These are phyloP conservation scores for Sycophaga agraensis DNA, from an alignment of 1,140 invertebrate genomes.

Conservation along the genomic window DNA sequence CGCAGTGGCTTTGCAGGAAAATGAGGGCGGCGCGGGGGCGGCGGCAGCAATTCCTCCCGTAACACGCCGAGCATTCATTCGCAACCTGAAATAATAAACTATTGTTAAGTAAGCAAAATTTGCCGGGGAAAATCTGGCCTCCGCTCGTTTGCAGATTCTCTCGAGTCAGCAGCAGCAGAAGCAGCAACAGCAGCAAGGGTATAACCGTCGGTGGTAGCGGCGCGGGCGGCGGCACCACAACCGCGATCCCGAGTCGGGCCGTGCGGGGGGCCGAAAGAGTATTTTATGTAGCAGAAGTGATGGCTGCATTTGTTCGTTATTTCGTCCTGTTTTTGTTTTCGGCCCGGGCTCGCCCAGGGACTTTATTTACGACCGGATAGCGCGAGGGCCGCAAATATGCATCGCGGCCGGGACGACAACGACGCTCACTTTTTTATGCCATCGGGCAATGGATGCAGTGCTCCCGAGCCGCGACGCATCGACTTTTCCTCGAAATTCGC, in stretches of 20 bases:
- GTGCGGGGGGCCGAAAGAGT: slow-evolving; percentile 21
- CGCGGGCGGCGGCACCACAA: too few relatives aligned
- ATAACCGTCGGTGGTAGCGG: too few relatives aligned
- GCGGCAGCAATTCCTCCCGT: too few relatives aligned
- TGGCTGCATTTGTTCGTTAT: slow-evolving; percentile 54
- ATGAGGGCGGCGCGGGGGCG: too few relatives aligned
- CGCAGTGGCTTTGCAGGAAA: too few relatives aligned
- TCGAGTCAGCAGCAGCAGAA: not conserved
- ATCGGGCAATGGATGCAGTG: too few relatives aligned
- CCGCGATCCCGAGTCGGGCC: too few relatives aligned
- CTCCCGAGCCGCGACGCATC: not conserved
- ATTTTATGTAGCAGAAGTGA: slow-evolving; percentile 57
- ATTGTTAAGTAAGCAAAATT: slow-evolving; percentile 19
- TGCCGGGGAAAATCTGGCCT: not conserved
- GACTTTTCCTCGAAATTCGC: too few relatives aligned
- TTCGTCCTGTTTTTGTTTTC: slow-evolving; percentile 55
- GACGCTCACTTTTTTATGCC: not conserved
- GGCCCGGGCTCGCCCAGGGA: slow-evolving; percentile 29
- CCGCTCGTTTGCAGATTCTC: slow-evolving; percentile 5
- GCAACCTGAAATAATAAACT: slow-evolving; percentile 13
- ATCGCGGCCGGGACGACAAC: slow-evolving; percentile 23
- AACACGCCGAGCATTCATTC: too few relatives aligned
- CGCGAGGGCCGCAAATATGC: slow-evolving; percentile 53
- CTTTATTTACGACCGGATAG: slow-evolving; percentile 57
- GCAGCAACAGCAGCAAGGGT: too few relatives aligned